A percentile compares a stretch with the other conserved stretches of the same genome.
These are phyloP conservation scores for Conchocele bisecta DNA, from an alignment of 2,888 invertebrate species.

Conservation along the genomic window DNA sequence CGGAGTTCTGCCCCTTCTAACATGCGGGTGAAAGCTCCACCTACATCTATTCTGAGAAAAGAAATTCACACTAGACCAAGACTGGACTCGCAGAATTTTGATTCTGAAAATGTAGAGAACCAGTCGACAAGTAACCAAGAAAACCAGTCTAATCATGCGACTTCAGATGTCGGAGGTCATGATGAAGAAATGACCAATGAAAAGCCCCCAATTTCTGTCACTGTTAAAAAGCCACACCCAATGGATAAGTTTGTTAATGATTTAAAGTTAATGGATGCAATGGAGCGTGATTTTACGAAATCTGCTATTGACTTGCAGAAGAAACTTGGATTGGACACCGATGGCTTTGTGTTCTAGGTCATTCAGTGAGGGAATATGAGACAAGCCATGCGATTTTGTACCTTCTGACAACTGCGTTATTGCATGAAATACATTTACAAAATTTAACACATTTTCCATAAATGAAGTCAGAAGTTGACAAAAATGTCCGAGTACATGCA, in stretches of 20 bases:
- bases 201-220: conserved; percentile 60
- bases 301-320: conserved; percentile 71
- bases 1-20: conserved; percentile 40
- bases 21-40: conserved; percentile 25
- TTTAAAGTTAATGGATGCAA: conserved; percentile 65
- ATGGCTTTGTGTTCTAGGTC: conserved; percentile 61
- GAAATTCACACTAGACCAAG: conserved; percentile 42
- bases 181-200: conserved; percentile 26
- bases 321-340: conserved; percentile 68
- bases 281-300: conserved; percentile 72
- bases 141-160: conserved; percentile 21
- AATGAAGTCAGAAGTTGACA: too few species aligned
- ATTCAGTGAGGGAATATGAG: too few species aligned
- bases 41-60: conserved; percentile 33
- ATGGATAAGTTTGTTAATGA: conserved; percentile 73
- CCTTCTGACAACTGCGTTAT: too few species aligned
- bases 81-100: conserved; percentile 14
- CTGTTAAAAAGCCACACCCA: conserved; percentile 62
- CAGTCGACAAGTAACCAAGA: conserved; percentile 17
- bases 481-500: too few species aligned
- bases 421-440: too few species aligned
- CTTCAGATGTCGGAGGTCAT: conserved; percentile 2
- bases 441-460: too few species aligned
- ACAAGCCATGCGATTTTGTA: too few species aligned
- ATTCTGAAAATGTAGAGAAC: conserved; percentile 12